phyloP scores from a whole-genome alignment of 2,888 invertebrate species.

The Cerceris rybyensis region DNA sequence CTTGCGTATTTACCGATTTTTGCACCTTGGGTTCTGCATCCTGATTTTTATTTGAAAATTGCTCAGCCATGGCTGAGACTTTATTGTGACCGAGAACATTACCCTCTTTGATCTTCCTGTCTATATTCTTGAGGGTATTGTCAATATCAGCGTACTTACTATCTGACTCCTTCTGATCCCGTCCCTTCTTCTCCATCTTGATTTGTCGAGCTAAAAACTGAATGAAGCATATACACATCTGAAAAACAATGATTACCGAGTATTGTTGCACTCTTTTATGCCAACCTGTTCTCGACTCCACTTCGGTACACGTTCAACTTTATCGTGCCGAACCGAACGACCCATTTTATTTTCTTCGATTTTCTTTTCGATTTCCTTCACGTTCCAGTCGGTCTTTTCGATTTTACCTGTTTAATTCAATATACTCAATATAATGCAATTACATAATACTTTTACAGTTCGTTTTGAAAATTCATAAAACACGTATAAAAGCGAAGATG shows the following conservation, averaged over 20 bases:
- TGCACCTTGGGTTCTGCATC: constrained; percentile 83
- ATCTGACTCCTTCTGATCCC: constrained; percentile 84
- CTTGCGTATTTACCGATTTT: constrained; percentile 83
- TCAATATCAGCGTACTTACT: constrained; percentile 89
- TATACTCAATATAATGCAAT: neutral
- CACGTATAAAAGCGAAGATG: neutral
- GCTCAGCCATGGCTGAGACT: constrained; percentile 94
- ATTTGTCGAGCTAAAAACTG: constrained; percentile 87
- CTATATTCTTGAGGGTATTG: constrained; percentile 87
- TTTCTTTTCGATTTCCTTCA: constrained; percentile 94
- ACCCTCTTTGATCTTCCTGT: constrained; percentile 90
- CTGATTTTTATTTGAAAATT: constrained; percentile 85
- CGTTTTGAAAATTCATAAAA: neutral
- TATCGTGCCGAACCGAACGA: constrained; percentile 86
- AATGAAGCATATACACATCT: constrained; percentile 78
- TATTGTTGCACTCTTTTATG: constrained; percentile 45
- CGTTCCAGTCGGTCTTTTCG: constrained; percentile 95
- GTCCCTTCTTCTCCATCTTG: constrained; percentile 87
- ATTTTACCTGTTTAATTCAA: constrained; percentile 86
- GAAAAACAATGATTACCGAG: constrained; percentile 50
- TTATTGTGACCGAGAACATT: constrained; percentile 88
- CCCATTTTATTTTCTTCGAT: constrained; percentile 90
- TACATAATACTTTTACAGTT: neutral
- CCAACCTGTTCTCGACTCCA: constrained; percentile 92
- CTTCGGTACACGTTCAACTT: constrained; percentile 88